Evolutionary conservation across 2,797 vertebrate genomes (phyloP).

Genomic region (Craterocephalus amniculus): DNA sequence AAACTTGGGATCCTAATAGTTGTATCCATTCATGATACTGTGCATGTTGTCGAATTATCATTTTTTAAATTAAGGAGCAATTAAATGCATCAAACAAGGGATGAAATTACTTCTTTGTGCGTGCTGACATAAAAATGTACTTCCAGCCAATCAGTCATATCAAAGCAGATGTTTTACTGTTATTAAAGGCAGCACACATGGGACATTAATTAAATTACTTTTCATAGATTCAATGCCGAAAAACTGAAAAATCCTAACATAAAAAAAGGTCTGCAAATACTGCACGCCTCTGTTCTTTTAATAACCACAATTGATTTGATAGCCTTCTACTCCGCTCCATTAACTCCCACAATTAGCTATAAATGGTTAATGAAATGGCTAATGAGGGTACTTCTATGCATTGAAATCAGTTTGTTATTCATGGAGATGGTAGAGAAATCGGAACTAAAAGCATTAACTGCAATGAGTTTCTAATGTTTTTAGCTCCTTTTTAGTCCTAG

Average conservation of each 20-base stretch:
- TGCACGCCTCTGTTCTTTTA: background rate
- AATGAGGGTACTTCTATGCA: constrained; percentile 22
- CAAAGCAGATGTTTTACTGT: constrained; percentile 24
- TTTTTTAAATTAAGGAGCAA: constrained; percentile 40
- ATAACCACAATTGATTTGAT: constrained; percentile 24
- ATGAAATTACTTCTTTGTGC: constrained; percentile 16
- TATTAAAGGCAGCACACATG: constrained; percentile 11
- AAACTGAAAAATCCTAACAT: background rate
- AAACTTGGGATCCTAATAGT: constrained; percentile 29
- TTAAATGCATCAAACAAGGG: constrained; percentile 32
- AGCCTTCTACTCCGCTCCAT: constrained; percentile 28
- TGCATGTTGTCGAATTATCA: constrained; percentile 20
- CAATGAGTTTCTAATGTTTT: background rate
- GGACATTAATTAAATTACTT: constrained; percentile 8
- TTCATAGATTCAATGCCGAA: background rate
- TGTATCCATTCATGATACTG: constrained; percentile 5
- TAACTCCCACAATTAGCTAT: constrained; percentile 58
- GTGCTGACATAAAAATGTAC: constrained; percentile 5
- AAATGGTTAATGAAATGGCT: constrained; percentile 51
- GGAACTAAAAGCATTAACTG: constrained; percentile 1
- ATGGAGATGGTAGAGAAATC: constrained; percentile 24
- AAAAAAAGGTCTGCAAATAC: background rate
- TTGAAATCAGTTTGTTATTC: constrained; percentile 46
- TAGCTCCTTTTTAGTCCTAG: background rate
- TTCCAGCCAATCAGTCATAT: constrained; percentile 27